These are phyloP conservation scores for Antrozous pallidus DNA, from an alignment of 2,797 vertebrate genomes.

Conservation along the genomic window DNA sequence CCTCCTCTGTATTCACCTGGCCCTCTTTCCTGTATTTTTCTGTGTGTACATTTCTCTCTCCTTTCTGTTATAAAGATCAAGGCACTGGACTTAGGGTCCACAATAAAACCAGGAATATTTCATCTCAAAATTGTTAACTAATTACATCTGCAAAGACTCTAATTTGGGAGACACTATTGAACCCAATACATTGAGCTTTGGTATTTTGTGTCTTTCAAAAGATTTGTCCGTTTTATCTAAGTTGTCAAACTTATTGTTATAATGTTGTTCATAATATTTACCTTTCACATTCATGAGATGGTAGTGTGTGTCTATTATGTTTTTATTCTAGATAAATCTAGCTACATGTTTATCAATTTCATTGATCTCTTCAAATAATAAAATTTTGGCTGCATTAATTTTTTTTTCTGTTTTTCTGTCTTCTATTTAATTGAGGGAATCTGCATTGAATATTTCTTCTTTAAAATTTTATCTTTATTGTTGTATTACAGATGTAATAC, in stretches of 20 bases:
- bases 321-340: not conserved
- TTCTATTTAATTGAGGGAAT: not conserved
- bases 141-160: not conserved
- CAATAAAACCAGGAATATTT: not conserved
- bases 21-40: not conserved
- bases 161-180: not conserved
- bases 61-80: too few relatives aligned
- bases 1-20: not conserved
- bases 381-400: not conserved
- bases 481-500: too few relatives aligned
- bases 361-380: not conserved
- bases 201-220: not conserved
- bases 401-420: not conserved
- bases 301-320: not conserved
- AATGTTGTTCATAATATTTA: not conserved
- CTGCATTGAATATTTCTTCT: not conserved
- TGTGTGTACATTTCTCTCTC: not conserved
- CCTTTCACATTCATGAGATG: not conserved
- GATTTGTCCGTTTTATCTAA: not conserved
- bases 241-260: not conserved
- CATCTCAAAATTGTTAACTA: not conserved
- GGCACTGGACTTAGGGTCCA: not conserved
- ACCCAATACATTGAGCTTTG: not conserved
- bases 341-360: not conserved
- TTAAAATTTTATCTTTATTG: too few relatives aligned